These are phyloP conservation scores for Malachius bipustulatus DNA, from an alignment of 2,888 invertebrate genomes.

Conservation along the genomic window DNA sequence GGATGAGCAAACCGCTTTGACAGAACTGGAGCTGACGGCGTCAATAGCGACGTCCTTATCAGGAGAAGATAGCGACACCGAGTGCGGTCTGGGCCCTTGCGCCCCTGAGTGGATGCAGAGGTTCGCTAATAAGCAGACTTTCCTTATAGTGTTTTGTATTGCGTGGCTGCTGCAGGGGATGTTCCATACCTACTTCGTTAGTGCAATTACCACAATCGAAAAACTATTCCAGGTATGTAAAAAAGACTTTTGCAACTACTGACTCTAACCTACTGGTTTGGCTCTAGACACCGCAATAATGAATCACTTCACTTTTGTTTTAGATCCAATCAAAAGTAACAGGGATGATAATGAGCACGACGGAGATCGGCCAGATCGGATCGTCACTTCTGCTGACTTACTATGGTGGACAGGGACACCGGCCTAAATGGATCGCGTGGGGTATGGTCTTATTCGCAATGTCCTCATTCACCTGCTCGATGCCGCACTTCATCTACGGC, in stretches of 20 bases:
- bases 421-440: slow-evolving; percentile 88
- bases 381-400: slow-evolving; percentile 80
- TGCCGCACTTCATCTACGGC: slow-evolving; percentile 80
- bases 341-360: slow-evolving; percentile 79
- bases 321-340: slow-evolving; percentile 87
- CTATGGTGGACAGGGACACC: slow-evolving; percentile 81
- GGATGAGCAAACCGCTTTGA: slow-evolving; percentile 33
- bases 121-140: slow-evolving; percentile 78
- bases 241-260: too few relatives aligned
- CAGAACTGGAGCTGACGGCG: slow-evolving; percentile 25
- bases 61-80: slow-evolving; percentile 40
- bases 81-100: slow-evolving; percentile 72
- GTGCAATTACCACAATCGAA: slow-evolving; percentile 86
- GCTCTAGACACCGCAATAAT: too few relatives aligned
- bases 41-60: slow-evolving; percentile 26
- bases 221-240: slow-evolving; percentile 84
- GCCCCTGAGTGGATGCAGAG: slow-evolving; percentile 62
- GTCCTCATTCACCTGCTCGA: slow-evolving; percentile 73
- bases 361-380: slow-evolving; percentile 87
- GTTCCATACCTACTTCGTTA: slow-evolving; percentile 90
- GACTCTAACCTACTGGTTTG: too few relatives aligned
- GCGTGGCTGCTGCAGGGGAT: slow-evolving; percentile 83
- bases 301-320: too few relatives aligned
- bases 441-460: slow-evolving; percentile 82
- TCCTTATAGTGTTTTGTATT: slow-evolving; percentile 76